Conservation (phyloP, 2,113 vertebrate species). For the Scomber japonicus region DNA sequence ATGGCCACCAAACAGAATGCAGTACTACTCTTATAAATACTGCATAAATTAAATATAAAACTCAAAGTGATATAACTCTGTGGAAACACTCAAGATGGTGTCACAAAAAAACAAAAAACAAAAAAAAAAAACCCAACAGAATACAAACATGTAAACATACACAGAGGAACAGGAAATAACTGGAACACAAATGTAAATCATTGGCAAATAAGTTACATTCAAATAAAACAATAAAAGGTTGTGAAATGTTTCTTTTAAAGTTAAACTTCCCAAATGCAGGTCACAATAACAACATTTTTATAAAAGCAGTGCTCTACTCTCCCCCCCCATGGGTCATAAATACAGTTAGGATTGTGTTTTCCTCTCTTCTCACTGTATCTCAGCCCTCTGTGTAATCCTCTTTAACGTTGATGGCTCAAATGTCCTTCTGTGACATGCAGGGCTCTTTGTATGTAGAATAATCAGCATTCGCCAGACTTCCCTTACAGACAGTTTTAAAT, state of each 20-base stretch:
- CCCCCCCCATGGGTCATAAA: slow-evolving; percentile 11
- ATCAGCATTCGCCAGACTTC: neutral
- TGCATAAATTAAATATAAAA: slow-evolving; percentile 75
- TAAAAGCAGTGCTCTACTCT: slow-evolving; percentile 2
- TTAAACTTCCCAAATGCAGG: slow-evolving; percentile 16
- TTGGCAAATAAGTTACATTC: slow-evolving; percentile 73
- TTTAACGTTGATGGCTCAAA: slow-evolving; percentile 33
- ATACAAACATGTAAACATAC: slow-evolving; percentile 79
- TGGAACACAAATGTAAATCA: slow-evolving; percentile 60
- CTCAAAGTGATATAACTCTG: slow-evolving; percentile 66
- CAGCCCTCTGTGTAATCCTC: neutral
- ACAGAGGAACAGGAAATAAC: slow-evolving; percentile 63
- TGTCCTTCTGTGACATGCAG: neutral
- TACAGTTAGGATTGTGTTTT: slow-evolving; percentile 42
- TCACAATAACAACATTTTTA: slow-evolving; percentile 11
- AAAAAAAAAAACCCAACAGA: slow-evolving; percentile 47
- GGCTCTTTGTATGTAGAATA: slow-evolving; percentile 1
- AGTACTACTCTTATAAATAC: slow-evolving; percentile 72
- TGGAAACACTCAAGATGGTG: slow-evolving; percentile 65
- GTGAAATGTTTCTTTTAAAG: slow-evolving; percentile 47
- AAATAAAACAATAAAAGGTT: slow-evolving; percentile 60
- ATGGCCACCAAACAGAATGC: slow-evolving; percentile 71
- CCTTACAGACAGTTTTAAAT: neutral
- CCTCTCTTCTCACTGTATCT: neutral
- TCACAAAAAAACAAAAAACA: slow-evolving; percentile 42